Evolutionary conservation across 2,113 vertebrate species (phyloP).

Genomic region (Girardinichthys multiradiatus): DNA sequence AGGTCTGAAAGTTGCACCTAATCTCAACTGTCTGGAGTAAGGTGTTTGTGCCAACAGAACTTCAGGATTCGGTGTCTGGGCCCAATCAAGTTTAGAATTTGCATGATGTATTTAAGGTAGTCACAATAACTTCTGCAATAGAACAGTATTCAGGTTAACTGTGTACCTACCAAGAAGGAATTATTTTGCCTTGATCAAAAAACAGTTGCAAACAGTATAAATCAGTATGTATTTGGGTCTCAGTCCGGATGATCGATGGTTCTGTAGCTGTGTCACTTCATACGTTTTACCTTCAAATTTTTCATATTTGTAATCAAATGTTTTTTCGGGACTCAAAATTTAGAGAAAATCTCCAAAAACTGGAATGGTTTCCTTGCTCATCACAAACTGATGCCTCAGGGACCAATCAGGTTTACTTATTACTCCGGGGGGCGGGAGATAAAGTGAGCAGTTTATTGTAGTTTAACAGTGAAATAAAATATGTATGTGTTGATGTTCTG

Average conservation of each 20-base stretch:
- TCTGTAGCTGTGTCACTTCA: too few relatives aligned
- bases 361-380: not conserved
- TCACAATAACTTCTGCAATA: not conserved
- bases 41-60: not conserved
- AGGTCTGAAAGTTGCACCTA: too few relatives aligned
- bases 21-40: not conserved
- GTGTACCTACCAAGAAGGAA: not conserved
- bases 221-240: not conserved
- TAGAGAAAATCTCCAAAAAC: not conserved
- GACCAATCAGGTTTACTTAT: too few relatives aligned
- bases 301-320: not conserved
- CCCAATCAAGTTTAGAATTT: too few relatives aligned
- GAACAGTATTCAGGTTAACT: not conserved
- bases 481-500: rapidly evolving
- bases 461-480: not conserved
- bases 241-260: not conserved
- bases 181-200: too few relatives aligned
- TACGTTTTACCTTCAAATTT: not conserved
- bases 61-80: too few relatives aligned
- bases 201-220: too few relatives aligned
- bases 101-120: not conserved
- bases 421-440: not conserved
- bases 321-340: not conserved
- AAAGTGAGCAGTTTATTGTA: too few relatives aligned
- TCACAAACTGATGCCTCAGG: too few relatives aligned